Conservation (phyloP, 2,888 invertebrate species). For the Eilema griseolum region DNA sequence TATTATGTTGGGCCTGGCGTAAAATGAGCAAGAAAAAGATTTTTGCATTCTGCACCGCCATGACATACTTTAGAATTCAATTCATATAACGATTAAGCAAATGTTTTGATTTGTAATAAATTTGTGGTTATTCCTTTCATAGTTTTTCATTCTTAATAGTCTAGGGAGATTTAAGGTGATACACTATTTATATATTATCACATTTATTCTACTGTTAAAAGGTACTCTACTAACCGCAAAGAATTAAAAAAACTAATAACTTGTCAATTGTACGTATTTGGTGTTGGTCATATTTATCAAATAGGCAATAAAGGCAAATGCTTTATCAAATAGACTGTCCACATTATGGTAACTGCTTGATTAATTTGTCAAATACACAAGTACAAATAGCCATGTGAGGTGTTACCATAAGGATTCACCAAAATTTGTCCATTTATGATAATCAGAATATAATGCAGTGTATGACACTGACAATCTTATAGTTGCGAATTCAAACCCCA, state of each 20-base stretch:
- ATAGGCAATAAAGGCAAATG: too few species aligned
- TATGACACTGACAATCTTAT: not conserved
- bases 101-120: constrained; percentile 42
- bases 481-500: not conserved
- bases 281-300: too few species aligned
- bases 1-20: constrained; percentile 84
- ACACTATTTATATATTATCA: too few species aligned
- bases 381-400: too few species aligned
- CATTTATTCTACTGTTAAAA: too few species aligned
- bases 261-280: too few species aligned
- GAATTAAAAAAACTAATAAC: too few species aligned
- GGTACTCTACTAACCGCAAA: too few species aligned
- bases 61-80: constrained; percentile 58
- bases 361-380: too few species aligned
- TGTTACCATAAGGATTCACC: too few species aligned
- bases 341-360: not conserved
- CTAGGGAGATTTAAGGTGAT: not conserved
- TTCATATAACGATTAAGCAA: constrained; percentile 54
- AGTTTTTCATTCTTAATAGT: constrained; percentile 23
- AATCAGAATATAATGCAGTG: not conserved
- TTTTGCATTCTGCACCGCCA: constrained; percentile 70
- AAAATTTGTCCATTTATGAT: not conserved
- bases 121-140: constrained; percentile 17
- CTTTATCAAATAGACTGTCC: too few species aligned
- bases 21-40: constrained; percentile 80